phyloP scores from a whole-genome alignment of 2,113 vertebrate genomes.

The Callospermophilus lateralis region DNA sequence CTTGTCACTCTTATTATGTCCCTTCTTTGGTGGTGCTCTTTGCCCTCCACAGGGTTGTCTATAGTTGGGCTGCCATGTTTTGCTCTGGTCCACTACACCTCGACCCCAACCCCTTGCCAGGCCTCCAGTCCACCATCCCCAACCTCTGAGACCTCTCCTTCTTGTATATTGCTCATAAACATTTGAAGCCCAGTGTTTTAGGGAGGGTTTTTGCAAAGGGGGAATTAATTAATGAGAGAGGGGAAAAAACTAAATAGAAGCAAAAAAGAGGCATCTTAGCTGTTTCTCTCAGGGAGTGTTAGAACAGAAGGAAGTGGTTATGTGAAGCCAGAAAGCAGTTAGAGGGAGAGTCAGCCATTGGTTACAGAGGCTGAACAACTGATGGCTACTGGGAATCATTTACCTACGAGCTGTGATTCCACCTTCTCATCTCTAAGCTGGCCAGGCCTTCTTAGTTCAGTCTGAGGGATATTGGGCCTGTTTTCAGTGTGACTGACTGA shows the following conservation, averaged over 20 bases:
- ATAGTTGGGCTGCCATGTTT: accelerated
- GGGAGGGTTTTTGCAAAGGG: slow-evolving; percentile 14
- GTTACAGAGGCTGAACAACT: slow-evolving; percentile 82
- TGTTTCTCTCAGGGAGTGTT: slow-evolving; percentile 82
- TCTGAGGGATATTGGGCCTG: slow-evolving; percentile 91
- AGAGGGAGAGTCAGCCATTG: slow-evolving; percentile 82
- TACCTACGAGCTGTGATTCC: slow-evolving; percentile 95
- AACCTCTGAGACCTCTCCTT: not conserved
- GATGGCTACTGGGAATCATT: slow-evolving; percentile 87
- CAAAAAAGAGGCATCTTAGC: slow-evolving; percentile 78
- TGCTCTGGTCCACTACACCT: not conserved
- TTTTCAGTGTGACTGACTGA: slow-evolving; percentile 94
- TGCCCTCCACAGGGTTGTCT: not conserved
- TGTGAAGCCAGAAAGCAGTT: slow-evolving; percentile 79
- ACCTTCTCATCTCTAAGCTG: slow-evolving; percentile 96
- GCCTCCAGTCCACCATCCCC: not conserved
- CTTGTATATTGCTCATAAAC: not conserved
- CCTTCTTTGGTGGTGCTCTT: accelerated
- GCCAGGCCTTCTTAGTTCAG: slow-evolving; percentile 94
- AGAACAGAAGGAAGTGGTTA: slow-evolving; percentile 82
- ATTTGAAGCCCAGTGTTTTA: slow-evolving; percentile 73
- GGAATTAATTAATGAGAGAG: not conserved
- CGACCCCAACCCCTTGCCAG: not conserved
- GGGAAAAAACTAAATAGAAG: slow-evolving; percentile 50
- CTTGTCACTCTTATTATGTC: not conserved